Conservation (phyloP, 2,797 vertebrate genomes). For the Nannoperca obscura region DNA sequence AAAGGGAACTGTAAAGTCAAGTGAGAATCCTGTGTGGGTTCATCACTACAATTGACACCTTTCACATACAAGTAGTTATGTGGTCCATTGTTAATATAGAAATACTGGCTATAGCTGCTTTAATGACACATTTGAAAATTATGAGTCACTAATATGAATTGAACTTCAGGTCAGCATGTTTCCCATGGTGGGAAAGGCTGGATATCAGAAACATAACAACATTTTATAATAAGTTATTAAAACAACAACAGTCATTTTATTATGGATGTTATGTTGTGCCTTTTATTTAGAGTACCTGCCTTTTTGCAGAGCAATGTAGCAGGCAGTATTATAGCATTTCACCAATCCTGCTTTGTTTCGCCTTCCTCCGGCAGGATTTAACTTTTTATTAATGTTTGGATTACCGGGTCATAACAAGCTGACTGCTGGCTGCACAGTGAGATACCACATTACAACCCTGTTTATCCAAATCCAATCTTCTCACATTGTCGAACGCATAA, state of each 20-base stretch:
- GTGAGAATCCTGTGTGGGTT: not conserved
- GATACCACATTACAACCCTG: constrained; percentile 37
- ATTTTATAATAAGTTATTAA: constrained; percentile 30
- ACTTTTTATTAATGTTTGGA: constrained; percentile 68
- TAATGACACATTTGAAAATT: not conserved
- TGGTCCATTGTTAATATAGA: not conserved
- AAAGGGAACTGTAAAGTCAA: not conserved
- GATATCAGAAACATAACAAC: constrained; percentile 22
- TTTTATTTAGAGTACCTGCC: constrained; percentile 13
- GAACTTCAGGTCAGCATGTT: not conserved
- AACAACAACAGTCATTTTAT: constrained; percentile 8
- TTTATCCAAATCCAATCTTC: constrained; percentile 57
- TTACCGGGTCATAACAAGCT: constrained; percentile 60
- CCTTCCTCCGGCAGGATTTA: constrained; percentile 59
- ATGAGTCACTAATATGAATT: not conserved
- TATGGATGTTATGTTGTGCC: constrained; percentile 17
- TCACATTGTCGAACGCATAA: constrained; percentile 24
- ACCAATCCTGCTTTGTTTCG: constrained; percentile 38
- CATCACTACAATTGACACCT: not conserved
- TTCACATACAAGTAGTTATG: not conserved
- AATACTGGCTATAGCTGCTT: not conserved
- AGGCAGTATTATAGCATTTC: constrained; percentile 33
- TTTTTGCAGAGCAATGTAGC: constrained; percentile 1
- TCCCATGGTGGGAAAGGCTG: not conserved
- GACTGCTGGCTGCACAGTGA: constrained; percentile 45